phyloP scores from a whole-genome alignment of 2,113 vertebrate species.

The Peromyscus californicus region DNA sequence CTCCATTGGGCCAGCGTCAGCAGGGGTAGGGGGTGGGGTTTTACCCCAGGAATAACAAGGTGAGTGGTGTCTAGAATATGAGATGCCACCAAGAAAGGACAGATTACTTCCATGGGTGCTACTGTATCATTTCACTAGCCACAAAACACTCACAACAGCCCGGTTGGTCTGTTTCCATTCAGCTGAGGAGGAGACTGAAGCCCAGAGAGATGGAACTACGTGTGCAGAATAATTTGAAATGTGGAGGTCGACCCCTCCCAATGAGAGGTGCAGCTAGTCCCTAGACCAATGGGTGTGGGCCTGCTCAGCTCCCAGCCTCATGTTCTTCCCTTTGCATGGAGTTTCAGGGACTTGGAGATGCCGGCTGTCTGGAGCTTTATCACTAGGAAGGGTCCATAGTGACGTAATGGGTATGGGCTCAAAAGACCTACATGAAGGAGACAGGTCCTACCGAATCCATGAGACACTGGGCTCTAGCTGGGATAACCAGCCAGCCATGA shows the following conservation, averaged over 20 bases:
- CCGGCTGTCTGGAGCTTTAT: background rate
- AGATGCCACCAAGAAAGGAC: background rate
- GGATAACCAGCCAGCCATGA: background rate
- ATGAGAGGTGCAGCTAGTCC: background rate
- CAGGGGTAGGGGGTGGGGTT: background rate
- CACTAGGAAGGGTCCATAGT: background rate
- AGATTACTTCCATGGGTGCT: background rate
- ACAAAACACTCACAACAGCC: background rate
- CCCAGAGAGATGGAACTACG: background rate
- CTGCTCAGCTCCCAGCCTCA: background rate
- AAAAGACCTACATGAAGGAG: too few species aligned
- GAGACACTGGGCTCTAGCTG: background rate
- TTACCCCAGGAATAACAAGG: background rate
- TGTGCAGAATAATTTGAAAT: background rate
- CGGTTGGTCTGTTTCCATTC: background rate
- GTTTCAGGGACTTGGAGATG: background rate
- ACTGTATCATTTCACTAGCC: background rate
- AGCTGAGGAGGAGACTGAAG: background rate
- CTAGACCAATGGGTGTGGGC: background rate
- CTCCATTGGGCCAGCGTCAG: background rate
- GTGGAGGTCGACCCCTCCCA: background rate
- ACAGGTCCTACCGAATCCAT: background rate
- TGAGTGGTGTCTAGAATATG: background rate
- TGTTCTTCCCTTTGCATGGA: background rate
- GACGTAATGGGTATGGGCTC: accelerated